Conservation (phyloP, 2,888 invertebrate genomes). For the Antheraea assamensis region DNA sequence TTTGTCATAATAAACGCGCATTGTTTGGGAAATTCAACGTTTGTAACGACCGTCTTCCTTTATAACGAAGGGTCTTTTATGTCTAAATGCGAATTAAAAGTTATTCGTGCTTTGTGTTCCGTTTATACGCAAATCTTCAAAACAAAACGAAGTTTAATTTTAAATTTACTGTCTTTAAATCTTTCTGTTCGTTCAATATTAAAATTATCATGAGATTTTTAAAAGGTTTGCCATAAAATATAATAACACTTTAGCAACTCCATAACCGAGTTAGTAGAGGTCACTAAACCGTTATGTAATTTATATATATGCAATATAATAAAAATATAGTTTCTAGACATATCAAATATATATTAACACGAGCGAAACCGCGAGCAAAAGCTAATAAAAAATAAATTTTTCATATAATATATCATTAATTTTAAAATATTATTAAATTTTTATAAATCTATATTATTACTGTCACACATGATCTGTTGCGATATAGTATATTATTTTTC, state of each 20-base stretch:
- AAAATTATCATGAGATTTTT: background rate
- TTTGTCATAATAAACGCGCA: constrained; percentile 7
- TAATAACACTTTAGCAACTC: background rate
- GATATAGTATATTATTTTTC: no score
- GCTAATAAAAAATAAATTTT: no score
- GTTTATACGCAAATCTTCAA: background rate
- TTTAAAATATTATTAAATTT: no score
- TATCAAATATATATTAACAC: no score
- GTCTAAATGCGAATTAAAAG: constrained; percentile 9
- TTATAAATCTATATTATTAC: no score
- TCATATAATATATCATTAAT: no score
- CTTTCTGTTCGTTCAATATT: background rate
- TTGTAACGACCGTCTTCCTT: constrained; percentile 11
- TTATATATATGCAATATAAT: no score
- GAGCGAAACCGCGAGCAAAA: no score
- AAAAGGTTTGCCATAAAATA: background rate
- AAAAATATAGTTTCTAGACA: no score
- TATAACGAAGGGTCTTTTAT: background rate
- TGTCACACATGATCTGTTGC: no score
- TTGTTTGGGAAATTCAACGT: background rate
- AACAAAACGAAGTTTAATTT: constrained; percentile 11
- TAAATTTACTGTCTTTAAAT: background rate
- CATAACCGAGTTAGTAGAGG: background rate
- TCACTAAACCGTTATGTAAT: background rate
- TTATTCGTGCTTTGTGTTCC: background rate